Conservation (phyloP, 2,797 vertebrate species). For the Leptodactylus fallax region DNA sequence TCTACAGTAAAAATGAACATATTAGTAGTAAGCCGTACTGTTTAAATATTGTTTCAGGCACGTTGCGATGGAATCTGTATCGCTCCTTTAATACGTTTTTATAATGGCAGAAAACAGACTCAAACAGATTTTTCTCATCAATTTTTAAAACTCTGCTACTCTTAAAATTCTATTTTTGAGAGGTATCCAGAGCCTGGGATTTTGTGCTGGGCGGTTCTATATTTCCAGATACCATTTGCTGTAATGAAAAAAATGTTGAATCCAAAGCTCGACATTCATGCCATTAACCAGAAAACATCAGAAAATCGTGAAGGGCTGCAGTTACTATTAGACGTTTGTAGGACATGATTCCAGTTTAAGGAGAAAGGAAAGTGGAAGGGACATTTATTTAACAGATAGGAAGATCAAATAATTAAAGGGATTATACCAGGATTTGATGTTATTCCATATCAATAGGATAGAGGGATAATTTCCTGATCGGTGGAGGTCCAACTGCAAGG, state of each 20-base stretch:
- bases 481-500: too few species aligned
- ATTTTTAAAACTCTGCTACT: slow-evolving; percentile 34
- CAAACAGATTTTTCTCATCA: slow-evolving; percentile 53
- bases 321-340: background rate
- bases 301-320: background rate
- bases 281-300: background rate
- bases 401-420: background rate
- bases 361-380: too few species aligned
- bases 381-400: too few species aligned
- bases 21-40: slow-evolving; percentile 25
- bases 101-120: slow-evolving; percentile 19
- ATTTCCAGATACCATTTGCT: slow-evolving; percentile 28
- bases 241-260: background rate
- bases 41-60: slow-evolving; percentile 49
- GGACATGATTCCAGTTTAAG: background rate
- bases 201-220: slow-evolving; percentile 12
- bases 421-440: too few species aligned
- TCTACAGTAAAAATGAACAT: slow-evolving; percentile 23
- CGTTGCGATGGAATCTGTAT: slow-evolving; percentile 17
- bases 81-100: slow-evolving; percentile 15
- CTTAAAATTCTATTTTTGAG: slow-evolving; percentile 48
- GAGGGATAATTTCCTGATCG: too few species aligned
- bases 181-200: slow-evolving; percentile 13
- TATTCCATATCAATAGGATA: too few species aligned
- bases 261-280: background rate